These are phyloP conservation scores for Hyla sarda DNA, from an alignment of 2,113 vertebrate species.

Conservation along the genomic window DNA sequence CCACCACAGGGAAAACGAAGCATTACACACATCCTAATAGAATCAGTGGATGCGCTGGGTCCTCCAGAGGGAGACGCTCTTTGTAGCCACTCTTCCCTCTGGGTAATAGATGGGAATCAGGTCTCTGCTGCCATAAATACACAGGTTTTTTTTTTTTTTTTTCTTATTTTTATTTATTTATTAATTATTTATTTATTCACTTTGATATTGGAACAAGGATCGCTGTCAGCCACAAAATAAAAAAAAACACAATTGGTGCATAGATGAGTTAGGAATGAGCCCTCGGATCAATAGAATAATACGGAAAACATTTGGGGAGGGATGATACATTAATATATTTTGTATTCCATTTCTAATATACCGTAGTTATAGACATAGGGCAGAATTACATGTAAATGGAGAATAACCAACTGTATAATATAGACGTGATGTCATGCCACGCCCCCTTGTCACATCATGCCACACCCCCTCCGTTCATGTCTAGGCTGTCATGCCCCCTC, in stretches of 20 bases:
- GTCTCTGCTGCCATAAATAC: not conserved
- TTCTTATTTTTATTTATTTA: not conserved
- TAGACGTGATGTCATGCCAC: no score
- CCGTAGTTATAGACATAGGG: not conserved
- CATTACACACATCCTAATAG: not conserved
- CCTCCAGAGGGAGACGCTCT: not conserved
- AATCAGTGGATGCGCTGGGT: not conserved
- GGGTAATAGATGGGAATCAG: no score
- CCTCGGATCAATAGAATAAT: not conserved
- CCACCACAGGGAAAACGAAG: not conserved
- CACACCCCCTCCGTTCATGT: no score
- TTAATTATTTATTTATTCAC: not conserved
- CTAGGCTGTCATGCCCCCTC: no score
- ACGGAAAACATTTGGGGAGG: not conserved
- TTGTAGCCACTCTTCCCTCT: not conserved
- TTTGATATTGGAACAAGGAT: not conserved
- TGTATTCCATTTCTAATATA: not conserved
- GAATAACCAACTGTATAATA: no score
- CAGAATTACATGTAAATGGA: not conserved
- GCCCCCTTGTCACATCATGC: no score
- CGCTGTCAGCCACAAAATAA: not conserved
- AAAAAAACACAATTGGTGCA: not conserved
- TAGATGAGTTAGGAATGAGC: not conserved
- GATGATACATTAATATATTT: not conserved
- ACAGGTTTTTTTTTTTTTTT: no score